phyloP scores from a whole-genome alignment of 2,888 invertebrate species.

The Pachymerium ferrugineum region DNA sequence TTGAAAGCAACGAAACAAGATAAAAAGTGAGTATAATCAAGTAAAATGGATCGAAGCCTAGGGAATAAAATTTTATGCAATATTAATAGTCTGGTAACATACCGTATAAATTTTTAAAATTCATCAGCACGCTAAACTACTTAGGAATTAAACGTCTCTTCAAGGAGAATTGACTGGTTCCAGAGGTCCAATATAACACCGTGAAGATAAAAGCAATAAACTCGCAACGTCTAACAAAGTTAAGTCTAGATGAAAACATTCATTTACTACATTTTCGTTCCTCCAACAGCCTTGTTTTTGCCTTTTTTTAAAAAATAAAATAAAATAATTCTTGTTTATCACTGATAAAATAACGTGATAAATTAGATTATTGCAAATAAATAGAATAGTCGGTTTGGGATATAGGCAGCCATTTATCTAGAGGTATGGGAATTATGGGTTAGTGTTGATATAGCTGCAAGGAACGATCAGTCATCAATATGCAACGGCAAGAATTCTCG shows the following conservation, averaged over 20 bases:
- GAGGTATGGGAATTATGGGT: constrained; percentile 3
- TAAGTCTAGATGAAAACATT: no score
- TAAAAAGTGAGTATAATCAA: background rate
- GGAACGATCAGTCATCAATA: constrained; percentile 22
- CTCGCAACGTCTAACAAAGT: no score
- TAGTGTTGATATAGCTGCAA: constrained; percentile 25
- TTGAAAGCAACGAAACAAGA: background rate
- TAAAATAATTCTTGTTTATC: background rate
- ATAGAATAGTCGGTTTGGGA: constrained; percentile 5
- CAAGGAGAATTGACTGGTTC: background rate
- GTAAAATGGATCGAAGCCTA: background rate
- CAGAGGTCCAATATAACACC: no score
- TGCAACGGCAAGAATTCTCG: background rate
- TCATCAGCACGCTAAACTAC: background rate
- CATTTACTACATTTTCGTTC: no score
- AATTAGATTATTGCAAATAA: background rate
- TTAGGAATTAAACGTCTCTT: background rate
- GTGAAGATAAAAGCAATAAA: no score
- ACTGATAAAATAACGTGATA: background rate
- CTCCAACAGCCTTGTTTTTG: no score
- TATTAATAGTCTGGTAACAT: background rate
- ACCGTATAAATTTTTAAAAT: background rate
- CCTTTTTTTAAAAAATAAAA: no score
- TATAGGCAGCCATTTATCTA: constrained; percentile 6
- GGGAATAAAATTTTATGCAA: background rate